Base-by-base conservation (phyloP, 2,113 vertebrate species). In the Phylloscopus trochilus region DNA sequence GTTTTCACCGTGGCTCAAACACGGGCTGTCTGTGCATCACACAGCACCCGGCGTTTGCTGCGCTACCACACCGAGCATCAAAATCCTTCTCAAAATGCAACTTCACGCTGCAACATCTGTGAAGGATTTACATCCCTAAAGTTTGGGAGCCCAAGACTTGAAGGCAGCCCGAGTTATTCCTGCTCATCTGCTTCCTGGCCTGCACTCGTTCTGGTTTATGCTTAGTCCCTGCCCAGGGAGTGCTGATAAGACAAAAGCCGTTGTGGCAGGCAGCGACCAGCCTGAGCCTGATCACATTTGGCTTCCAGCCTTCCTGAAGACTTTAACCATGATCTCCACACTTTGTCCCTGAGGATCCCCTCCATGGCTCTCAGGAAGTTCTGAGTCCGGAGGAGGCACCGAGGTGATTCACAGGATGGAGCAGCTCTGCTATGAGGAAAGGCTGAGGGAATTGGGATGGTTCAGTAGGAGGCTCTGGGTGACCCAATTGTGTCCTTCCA, bases 41-140 rank as follows among this genome's bases (percentile, higher is more conserved):
- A 49, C 31, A 28, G 15, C 37, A 66, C 33, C 27, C 33, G 3
- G 3, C 3, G 2, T 33, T 39, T n/a, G 19, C 67, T 80, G 31
- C 0, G 0, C 30, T 56, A 6, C 19, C 2, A 11, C 2, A 1
- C 33, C 2, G 0, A 35, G 23, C 52, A 28, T 39, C 60, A 59
- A 75, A 82, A 46, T 53, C 46, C 39, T 82, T 59, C 77, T 22
- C n/a, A 39, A 41, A 60, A 60, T 15, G 13, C 30, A 19, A 64
- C 12, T 67, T 30, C 28, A 68, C 46, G 27, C 18, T 37, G 53
- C 53, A 60, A 6, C 19, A 52, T 44, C 33, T 6, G 0, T 15
- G 18, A 18, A 77, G 27, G 7, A 68, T 53, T 60, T 39, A 39
- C 19, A 44, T 33, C 27, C 27, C 46, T 53, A 3, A 46, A 52